A percentile compares a stretch with the other conserved stretches of the same genome.
Conservation (phyloP, 2,888 invertebrate species). For the Oscheius myriophilus region DNA sequence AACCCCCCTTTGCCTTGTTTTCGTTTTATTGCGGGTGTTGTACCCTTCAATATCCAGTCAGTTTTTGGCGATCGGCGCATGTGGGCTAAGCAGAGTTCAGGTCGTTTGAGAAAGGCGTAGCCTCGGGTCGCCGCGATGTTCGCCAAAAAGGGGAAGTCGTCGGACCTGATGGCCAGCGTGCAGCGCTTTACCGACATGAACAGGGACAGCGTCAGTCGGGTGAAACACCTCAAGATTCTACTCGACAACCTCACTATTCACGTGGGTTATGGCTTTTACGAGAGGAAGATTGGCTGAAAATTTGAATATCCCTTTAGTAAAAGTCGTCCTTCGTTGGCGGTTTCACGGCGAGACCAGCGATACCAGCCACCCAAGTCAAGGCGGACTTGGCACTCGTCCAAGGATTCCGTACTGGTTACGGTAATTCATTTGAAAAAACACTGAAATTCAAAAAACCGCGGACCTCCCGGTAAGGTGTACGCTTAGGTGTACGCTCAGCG, state of each 20-base stretch:
- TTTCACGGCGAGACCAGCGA: too few relatives aligned
- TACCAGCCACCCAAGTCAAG: too few relatives aligned
- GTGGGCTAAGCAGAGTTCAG: background rate
- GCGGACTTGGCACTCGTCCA: too few relatives aligned
- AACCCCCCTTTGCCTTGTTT: background rate
- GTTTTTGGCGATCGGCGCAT: background rate
- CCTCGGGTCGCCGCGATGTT: constrained; percentile 46
- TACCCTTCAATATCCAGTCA: background rate
- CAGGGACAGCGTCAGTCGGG: constrained; percentile 56
- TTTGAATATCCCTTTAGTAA: too few relatives aligned
- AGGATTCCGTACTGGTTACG: too few relatives aligned
- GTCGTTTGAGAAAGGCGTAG: background rate
- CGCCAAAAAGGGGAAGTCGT: constrained; percentile 64
- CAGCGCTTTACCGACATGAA: constrained; percentile 62
- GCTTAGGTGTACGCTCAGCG: too few relatives aligned
- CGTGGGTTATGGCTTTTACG: constrained; percentile 32
- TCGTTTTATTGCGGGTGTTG: too few relatives aligned
- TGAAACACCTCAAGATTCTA: constrained; percentile 56
- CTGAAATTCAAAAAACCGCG: too few relatives aligned
- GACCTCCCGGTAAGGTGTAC: too few relatives aligned
- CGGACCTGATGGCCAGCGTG: constrained; percentile 60
- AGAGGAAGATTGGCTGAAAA: constrained; percentile 1
- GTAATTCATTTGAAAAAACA: too few relatives aligned
- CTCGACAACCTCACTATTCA: constrained; percentile 56
- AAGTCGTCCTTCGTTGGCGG: too few relatives aligned